phyloP scores from a whole-genome alignment of 1,140 invertebrate species.

The Drosophila punjabiensis region DNA sequence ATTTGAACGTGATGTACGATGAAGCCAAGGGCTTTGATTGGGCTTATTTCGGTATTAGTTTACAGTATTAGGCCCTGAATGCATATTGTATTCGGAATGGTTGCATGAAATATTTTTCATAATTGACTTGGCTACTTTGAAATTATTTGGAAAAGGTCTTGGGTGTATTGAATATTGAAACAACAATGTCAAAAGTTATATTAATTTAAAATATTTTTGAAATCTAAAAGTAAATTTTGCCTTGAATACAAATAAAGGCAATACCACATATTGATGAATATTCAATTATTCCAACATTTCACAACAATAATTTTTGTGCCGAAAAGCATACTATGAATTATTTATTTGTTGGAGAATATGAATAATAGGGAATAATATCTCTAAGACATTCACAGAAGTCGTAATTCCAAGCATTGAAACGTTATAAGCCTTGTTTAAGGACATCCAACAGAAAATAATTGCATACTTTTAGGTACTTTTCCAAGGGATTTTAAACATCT shows the following conservation, averaged over 20 bases:
- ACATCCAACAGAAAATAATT: too few relatives aligned
- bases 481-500: neutral
- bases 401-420: too few relatives aligned
- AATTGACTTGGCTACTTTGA: constrained; percentile 20
- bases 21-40: constrained; percentile 37
- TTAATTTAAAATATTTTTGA: neutral
- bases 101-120: constrained; percentile 16
- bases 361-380: too few relatives aligned
- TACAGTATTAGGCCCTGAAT: neutral
- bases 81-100: constrained; percentile 13
- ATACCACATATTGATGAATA: too few relatives aligned
- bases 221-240: neutral
- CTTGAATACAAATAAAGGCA: too few relatives aligned
- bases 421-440: neutral
- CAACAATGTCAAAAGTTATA: neutral
- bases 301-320: too few relatives aligned
- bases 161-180: neutral
- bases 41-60: constrained; percentile 25
- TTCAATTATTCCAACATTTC: too few relatives aligned
- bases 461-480: too few relatives aligned
- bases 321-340: too few relatives aligned
- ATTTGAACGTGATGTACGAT: constrained; percentile 36
- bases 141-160: neutral
- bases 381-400: too few relatives aligned
- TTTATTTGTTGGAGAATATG: too few relatives aligned